Evolutionary conservation across 2,888 invertebrate species (phyloP), one percentile per base, ranked within the genome.

Genomic region (Amphipoea lucens): DNA sequence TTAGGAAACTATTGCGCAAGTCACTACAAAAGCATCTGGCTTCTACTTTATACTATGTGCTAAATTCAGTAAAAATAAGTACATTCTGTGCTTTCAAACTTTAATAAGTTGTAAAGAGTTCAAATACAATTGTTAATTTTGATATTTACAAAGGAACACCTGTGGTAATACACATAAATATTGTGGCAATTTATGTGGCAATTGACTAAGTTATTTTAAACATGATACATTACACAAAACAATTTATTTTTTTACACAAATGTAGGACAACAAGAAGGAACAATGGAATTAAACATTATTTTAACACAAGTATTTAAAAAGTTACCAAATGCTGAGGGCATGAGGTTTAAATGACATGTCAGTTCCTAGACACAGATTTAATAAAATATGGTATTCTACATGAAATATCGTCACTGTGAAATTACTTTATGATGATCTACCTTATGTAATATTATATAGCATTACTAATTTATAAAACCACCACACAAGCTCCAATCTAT

Each of bases 21-120:
- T 87, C 85, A 87, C 92, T 92, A 92, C 88, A 87, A 81, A 92
- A 92, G 92, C 92, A 76, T 88, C 74, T 84, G 83, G 74, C 73
- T 77, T 75, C 90, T 89, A 91, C 88, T 84, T 85, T 90, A 89
- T 60, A 83, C 85, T 90, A 90, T 84, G 90, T 91, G 90, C 90
- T 90, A 88, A 81, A 84, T 89, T 87, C 85, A 75, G 82, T 82
- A 88, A 86, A 83, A 83, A 84, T 90, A 90, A 89, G 86, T 90
- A 90, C 90, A 89, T 87, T 87, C 82, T 82, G 89, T 91, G 90
- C 90, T 87, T 87, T 83, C 77, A 81, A 86, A 88, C 82, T 82
- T 83, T 66, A 54, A 29, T 79, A 81, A 42, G 57, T 75, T 71
- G 3, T 87, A 84, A 51, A 60, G 66, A 75, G 79, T 78, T 79